Evolutionary conservation across 2,888 invertebrate genomes (phyloP).

Genomic region (Plagiodera versicolora): DNA sequence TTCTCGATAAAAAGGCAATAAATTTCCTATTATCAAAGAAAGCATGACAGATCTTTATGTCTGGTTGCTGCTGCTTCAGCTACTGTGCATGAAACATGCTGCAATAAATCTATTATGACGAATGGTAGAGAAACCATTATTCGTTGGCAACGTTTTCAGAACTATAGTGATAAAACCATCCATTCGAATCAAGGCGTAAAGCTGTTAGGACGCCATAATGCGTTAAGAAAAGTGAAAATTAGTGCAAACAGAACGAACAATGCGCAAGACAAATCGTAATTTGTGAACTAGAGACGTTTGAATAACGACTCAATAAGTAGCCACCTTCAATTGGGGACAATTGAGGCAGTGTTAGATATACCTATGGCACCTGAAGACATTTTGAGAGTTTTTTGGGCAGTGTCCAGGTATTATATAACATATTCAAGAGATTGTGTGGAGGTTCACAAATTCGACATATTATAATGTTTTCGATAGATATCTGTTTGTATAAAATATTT

Average conservation of each 20-base stretch:
- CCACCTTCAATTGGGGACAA: slow-evolving; percentile 2
- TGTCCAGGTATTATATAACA: neutral
- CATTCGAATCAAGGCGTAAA: slow-evolving; percentile 36
- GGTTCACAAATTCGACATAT: no score
- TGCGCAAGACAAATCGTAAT: slow-evolving; percentile 5
- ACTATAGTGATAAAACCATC: slow-evolving; percentile 34
- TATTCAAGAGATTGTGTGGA: no score
- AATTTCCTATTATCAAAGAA: slow-evolving; percentile 23
- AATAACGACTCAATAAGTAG: slow-evolving; percentile 10
- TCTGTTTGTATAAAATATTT: no score
- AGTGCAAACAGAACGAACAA: neutral
- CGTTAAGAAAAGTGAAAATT: slow-evolving; percentile 9
- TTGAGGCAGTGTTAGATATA: neutral
- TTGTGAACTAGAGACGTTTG: slow-evolving; percentile 12
- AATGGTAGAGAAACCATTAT: slow-evolving; percentile 28
- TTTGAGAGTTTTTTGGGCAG: neutral
- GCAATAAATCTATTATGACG: slow-evolving; percentile 38
- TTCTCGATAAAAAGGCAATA: slow-evolving; percentile 20
- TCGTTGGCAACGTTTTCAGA: slow-evolving; percentile 21
- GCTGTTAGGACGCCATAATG: slow-evolving; percentile 23
- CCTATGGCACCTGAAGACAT: neutral
- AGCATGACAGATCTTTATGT: slow-evolving; percentile 25
- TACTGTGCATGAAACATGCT: slow-evolving; percentile 29
- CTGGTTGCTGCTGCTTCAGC: slow-evolving; percentile 23
- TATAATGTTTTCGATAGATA: no score